Percentiles rank a stretch among this genome's conserved stretches.
These are phyloP conservation scores for Ichneumoninae sp. DNA, from an alignment of 2,888 invertebrate species.

Conservation along the genomic window DNA sequence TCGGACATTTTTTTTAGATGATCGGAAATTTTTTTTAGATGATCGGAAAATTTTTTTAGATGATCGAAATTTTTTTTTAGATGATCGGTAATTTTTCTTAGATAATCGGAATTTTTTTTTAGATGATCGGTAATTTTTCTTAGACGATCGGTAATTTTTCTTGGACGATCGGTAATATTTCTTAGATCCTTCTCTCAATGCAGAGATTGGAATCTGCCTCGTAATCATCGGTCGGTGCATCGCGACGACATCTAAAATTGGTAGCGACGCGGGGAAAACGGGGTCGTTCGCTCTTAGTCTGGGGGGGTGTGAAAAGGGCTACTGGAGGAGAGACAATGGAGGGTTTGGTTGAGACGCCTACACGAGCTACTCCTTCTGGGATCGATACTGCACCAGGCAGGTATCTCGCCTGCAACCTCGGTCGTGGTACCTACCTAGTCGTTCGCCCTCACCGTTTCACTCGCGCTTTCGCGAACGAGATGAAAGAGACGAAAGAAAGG, in stretches of 20 bases:
- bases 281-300: conserved; percentile 16
- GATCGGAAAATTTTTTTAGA: too few relatives aligned
- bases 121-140: too few relatives aligned
- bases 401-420: conserved; percentile 16
- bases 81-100: too few relatives aligned
- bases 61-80: too few relatives aligned
- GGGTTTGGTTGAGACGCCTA: conserved; percentile 49
- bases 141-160: too few relatives aligned
- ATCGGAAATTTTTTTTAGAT: too few relatives aligned
- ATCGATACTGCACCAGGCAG: conserved; percentile 55
- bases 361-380: conserved; percentile 42
- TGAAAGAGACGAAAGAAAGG: conserved; percentile 20
- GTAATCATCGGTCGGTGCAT: neutral
- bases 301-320: conserved; percentile 23
- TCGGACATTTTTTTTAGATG: too few relatives aligned
- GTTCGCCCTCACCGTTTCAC: conserved; percentile 19
- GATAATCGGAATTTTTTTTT: too few relatives aligned
- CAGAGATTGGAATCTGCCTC: neutral
- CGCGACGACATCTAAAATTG: neutral
- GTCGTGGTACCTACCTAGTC: neutral
- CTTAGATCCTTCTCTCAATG: too few relatives aligned
- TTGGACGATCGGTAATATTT: too few relatives aligned
- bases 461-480: conserved; percentile 39
- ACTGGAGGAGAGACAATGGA: conserved; percentile 38
- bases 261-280: neutral